Percentiles rank a stretch among this genome's conserved stretches.
These are phyloP conservation scores for Bothrops jararaca DNA, from an alignment of 2,113 vertebrate species.

Conservation along the genomic window DNA sequence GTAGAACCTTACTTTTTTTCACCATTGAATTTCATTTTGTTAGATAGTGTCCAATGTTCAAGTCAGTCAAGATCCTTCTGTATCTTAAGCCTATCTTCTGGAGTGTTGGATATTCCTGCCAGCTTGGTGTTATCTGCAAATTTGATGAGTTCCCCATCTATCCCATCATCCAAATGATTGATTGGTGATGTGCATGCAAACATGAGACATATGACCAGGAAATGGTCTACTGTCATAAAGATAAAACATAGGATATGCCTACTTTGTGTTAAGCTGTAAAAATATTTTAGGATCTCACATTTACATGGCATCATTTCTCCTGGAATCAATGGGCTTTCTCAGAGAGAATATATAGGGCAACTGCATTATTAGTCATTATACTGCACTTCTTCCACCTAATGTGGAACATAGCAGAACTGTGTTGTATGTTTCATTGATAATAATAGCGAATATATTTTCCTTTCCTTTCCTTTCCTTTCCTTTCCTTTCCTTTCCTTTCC, in stretches of 20 bases:
- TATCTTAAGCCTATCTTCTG: too few relatives aligned
- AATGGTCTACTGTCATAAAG: background rate
- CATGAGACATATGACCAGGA: background rate
- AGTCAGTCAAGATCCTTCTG: too few relatives aligned
- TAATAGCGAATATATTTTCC: background rate
- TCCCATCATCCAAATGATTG: too few relatives aligned
- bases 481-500: too few relatives aligned
- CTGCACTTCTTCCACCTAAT: background rate
- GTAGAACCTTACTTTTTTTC: too few relatives aligned
- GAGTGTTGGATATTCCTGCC: too few relatives aligned
- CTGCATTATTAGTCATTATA: background rate
- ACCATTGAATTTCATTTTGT: too few relatives aligned
- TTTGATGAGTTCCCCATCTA: too few relatives aligned
- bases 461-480: background rate
- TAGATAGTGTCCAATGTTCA: too few relatives aligned
- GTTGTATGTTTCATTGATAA: background rate
- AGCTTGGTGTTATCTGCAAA: too few relatives aligned
- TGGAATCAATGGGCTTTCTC: background rate
- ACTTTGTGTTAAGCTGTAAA: background rate
- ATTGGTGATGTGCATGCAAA: background rate
- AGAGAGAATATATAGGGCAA: background rate
- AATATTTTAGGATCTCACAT: background rate
- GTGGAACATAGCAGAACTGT: background rate
- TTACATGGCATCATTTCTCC: background rate
- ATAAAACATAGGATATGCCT: background rate